phyloP scores from a whole-genome alignment of 37 sponge, comb jelly and placozoan species.

The Theonella swinhoei region DNA sequence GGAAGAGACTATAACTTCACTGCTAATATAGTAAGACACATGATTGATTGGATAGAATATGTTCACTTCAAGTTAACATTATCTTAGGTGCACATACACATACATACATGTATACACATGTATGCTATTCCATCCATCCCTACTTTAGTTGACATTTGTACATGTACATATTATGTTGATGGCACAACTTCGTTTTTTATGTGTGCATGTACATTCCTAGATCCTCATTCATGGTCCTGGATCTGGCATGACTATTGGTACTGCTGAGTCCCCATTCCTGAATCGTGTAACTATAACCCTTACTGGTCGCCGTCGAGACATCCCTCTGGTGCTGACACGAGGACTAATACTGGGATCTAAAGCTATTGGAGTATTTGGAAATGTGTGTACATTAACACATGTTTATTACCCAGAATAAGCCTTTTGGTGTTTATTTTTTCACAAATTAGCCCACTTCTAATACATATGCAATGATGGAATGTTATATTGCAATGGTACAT shows the following conservation, averaged over 20 bases:
- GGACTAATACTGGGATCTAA: constrained; percentile 79
- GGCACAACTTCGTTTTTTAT: no score
- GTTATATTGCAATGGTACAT: neutral
- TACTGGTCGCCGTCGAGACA: constrained; percentile 53
- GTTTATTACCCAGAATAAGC: no score
- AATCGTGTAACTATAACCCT: constrained; percentile 68
- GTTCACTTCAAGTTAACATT: no score
- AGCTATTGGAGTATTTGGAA: constrained; percentile 85
- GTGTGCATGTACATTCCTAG: no score
- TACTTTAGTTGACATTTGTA: neutral
- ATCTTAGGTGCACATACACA: no score
- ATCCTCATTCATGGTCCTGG: constrained; percentile 71
- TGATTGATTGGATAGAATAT: no score
- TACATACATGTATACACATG: no score
- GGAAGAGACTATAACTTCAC: constrained; percentile 75
- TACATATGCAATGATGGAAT: neutral
- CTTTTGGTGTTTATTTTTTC: neutral
- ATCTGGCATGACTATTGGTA: constrained; percentile 63
- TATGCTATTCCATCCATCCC: neutral
- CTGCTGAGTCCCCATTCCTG: constrained; percentile 39
- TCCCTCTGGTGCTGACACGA: constrained; percentile 30
- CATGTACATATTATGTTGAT: neutral
- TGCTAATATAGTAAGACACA: constrained; percentile 70
- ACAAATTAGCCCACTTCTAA: no score
- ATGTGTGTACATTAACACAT: constrained; percentile 58